These are phyloP conservation scores for Pterocles orientalis DNA, from an alignment of 2,113 vertebrate species.

Conservation along the genomic window DNA sequence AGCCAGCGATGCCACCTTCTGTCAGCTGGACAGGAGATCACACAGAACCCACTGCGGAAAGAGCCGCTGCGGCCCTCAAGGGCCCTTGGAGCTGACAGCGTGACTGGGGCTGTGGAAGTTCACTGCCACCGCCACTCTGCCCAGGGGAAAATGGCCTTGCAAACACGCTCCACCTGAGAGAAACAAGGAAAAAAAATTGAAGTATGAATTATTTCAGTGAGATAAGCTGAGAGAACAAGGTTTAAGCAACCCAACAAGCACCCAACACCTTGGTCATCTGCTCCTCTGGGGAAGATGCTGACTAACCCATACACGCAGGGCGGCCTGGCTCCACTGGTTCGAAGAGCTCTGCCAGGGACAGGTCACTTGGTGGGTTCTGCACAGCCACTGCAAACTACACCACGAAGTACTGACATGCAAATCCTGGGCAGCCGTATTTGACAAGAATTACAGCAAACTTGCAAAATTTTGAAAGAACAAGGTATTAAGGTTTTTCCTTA, in stretches of 20 bases:
- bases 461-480: not conserved
- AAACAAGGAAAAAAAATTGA: not conserved
- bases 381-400: not conserved
- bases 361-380: not conserved
- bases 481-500: not conserved
- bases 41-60: accelerated
- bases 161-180: accelerated
- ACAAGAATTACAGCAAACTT: not conserved
- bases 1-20: not conserved
- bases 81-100: not conserved
- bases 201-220: not conserved
- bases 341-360: accelerated
- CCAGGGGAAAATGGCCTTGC: not conserved
- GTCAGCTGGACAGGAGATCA: accelerated
- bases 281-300: not conserved
- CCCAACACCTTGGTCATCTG: not conserved
- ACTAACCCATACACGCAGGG: accelerated
- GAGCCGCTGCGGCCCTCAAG: not conserved
- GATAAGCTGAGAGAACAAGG: not conserved
- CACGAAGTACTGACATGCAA: accelerated
- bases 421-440: not conserved
- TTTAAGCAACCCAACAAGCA: not conserved
- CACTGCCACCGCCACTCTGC: not conserved
- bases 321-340: not conserved
- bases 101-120: not conserved